These are phyloP conservation scores for Lithophane ornitopus DNA, from an alignment of 2,888 invertebrate genomes.

Conservation along the genomic window DNA sequence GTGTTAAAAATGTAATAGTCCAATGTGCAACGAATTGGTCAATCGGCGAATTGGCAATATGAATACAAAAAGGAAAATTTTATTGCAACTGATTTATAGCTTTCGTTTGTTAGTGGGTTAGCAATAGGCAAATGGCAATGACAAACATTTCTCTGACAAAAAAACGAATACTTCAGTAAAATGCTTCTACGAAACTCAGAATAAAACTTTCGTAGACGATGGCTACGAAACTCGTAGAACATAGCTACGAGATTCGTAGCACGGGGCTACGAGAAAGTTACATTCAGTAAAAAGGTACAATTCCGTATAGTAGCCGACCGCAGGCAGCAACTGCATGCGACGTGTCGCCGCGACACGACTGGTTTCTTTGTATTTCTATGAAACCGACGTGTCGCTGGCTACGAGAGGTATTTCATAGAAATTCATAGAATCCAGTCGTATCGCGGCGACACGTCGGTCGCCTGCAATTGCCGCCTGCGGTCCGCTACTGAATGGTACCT, in stretches of 20 bases:
- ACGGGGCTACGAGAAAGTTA: background rate
- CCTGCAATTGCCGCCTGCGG: too few species aligned
- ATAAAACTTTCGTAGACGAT: background rate
- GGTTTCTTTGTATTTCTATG: too few species aligned
- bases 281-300: background rate
- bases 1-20: slow-evolving; percentile 53
- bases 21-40: slow-evolving; percentile 48
- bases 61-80: slow-evolving; percentile 37
- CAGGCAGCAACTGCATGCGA: too few species aligned
- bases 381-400: too few species aligned
- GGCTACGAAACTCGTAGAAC: slow-evolving; percentile 5
- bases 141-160: slow-evolving; percentile 11
- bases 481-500: too few species aligned
- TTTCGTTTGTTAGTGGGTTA: slow-evolving; percentile 14
- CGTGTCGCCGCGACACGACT: too few species aligned
- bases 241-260: slow-evolving; percentile 4
- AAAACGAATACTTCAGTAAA: background rate
- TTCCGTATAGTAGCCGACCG: too few species aligned
- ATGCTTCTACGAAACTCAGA: background rate
- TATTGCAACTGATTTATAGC: slow-evolving; percentile 37
- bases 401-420: too few species aligned
- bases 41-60: slow-evolving; percentile 34
- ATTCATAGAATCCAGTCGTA: too few species aligned
- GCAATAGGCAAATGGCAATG: slow-evolving; percentile 16
- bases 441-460: too few species aligned